These are phyloP conservation scores for Tubulanus polymorphus DNA, from an alignment of 2,888 invertebrate species.

Conservation along the genomic window DNA sequence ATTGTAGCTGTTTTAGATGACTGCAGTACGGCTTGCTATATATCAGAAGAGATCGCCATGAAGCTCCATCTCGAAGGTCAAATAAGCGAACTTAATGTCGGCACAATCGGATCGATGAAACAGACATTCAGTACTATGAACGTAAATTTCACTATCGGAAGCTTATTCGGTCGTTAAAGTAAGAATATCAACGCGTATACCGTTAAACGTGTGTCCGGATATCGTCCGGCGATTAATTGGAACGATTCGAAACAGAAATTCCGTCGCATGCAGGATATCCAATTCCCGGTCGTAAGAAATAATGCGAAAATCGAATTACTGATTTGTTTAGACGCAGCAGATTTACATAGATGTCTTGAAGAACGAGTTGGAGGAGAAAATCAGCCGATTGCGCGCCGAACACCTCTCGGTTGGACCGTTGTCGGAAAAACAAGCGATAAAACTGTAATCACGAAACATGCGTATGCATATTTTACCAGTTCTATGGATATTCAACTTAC, in stretches of 20 bases:
- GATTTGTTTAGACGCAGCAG: constrained; percentile 10
- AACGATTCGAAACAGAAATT: background rate
- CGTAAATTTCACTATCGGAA: no score
- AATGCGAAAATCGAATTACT: constrained; percentile 1
- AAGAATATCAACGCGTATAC: no score
- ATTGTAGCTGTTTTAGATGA: no score
- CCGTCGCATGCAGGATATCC: constrained; percentile 1
- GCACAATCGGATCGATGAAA: background rate
- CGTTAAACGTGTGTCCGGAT: background rate
- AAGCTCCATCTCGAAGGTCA: background rate
- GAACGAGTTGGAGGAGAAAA: no score
- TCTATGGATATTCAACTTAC: no score
- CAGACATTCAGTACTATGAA: background rate
- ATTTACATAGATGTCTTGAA: background rate
- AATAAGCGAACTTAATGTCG: background rate
- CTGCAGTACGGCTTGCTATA: background rate
- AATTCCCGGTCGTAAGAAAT: background rate
- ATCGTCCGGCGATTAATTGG: constrained; percentile 1
- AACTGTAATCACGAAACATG: no score
- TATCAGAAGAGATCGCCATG: background rate
- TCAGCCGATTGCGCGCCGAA: background rate
- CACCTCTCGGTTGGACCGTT: constrained; percentile 6
- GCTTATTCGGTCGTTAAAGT: no score
- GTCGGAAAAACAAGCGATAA: background rate
- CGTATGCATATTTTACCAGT: no score